A percentile compares a stretch with the other conserved stretches of the same genome.
These are phyloP conservation scores for Ambastaia sidthimunki DNA, from an alignment of 2,797 vertebrate genomes.

Conservation along the genomic window DNA sequence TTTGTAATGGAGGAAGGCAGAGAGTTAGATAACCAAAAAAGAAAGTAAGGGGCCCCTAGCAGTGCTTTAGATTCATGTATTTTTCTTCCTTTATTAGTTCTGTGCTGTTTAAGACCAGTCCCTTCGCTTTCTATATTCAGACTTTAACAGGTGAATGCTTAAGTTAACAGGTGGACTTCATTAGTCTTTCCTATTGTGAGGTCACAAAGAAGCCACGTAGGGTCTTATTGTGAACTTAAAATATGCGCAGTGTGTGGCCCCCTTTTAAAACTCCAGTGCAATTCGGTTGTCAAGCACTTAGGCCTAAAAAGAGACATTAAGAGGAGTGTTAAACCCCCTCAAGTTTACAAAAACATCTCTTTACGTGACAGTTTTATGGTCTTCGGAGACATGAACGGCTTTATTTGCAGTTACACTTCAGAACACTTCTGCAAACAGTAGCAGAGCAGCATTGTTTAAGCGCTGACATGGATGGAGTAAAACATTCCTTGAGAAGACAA, in stretches of 20 bases:
- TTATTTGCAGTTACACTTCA: conserved; percentile 55
- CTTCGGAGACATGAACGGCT: conserved; percentile 64
- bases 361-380: conserved; percentile 59
- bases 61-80: conserved; percentile 37
- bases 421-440: conserved; percentile 54
- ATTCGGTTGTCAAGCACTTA: conserved; percentile 56
- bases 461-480: conserved; percentile 31
- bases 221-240: conserved; percentile 47
- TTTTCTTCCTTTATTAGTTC: conserved; percentile 17
- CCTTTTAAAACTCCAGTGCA: conserved; percentile 60
- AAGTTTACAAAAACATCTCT: conserved; percentile 50
- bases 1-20: conserved; percentile 1
- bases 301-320: conserved; percentile 58
- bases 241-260: conserved; percentile 49
- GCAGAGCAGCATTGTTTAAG: conserved; percentile 43
- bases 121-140: conserved; percentile 20
- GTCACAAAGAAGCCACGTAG: conserved; percentile 45
- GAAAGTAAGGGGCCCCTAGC: conserved; percentile 35
- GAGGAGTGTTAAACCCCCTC: conserved; percentile 53
- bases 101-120: conserved; percentile 8
- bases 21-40: conserved; percentile 8
- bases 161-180: conserved; percentile 53
- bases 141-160: conserved; percentile 54
- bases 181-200: conserved; percentile 31
- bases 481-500: conserved; percentile 60